Evolutionary conservation across 1,140 invertebrate genomes (phyloP).

Genomic region (Trissolcus basalis): DNA sequence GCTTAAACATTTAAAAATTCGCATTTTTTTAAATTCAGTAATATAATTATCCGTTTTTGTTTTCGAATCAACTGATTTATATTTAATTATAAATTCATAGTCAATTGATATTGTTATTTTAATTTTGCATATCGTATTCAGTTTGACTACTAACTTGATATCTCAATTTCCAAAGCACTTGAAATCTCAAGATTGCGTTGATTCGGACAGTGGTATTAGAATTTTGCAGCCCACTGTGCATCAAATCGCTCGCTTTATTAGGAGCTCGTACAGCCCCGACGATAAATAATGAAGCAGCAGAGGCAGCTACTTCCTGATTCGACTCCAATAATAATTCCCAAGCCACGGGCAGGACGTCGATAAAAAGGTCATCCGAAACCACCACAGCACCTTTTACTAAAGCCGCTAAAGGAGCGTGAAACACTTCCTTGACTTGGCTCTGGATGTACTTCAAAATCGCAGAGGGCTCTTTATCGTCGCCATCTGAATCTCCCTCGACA

Average conservation of each 20-base stretch:
- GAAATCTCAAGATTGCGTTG: constrained; percentile 90
- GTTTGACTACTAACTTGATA: constrained; percentile 89
- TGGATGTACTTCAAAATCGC: constrained; percentile 91
- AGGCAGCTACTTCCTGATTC: constrained; percentile 85
- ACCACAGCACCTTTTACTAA: constrained; percentile 95
- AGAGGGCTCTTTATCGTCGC: constrained; percentile 80
- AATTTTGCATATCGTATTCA: no score
- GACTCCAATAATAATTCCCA: constrained; percentile 95
- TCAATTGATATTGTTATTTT: no score
- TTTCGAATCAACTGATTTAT: no score
- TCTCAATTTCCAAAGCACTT: constrained; percentile 96
- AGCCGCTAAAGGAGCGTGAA: constrained; percentile 92
- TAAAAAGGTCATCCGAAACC: constrained; percentile 90
- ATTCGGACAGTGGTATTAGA: constrained; percentile 85
- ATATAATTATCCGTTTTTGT: no score
- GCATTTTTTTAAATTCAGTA: no score
- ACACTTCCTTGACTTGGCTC: constrained; percentile 88
- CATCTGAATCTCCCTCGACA: constrained; percentile 63
- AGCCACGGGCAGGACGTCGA: constrained; percentile 90
- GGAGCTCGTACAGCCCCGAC: constrained; percentile 93
- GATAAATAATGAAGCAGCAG: constrained; percentile 93
- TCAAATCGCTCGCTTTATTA: constrained; percentile 89
- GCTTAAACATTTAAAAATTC: no score
- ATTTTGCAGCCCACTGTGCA: constrained; percentile 90
- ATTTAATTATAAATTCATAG: no score